Evolutionary conservation across 2,113 vertebrate species (phyloP).

Genomic region (Antidorcas marsupialis): DNA sequence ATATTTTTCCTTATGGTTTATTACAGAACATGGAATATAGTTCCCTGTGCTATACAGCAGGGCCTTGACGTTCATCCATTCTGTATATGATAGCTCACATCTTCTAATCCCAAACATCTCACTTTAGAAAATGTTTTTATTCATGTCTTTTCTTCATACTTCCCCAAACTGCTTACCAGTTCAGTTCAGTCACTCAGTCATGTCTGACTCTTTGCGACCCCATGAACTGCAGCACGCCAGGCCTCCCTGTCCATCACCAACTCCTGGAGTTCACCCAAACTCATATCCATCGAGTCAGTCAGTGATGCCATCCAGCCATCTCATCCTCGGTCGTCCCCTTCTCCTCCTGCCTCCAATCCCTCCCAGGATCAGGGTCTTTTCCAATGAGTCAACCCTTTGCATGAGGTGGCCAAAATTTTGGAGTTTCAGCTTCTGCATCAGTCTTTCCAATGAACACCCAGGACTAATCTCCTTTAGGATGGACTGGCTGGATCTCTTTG

Average conservation of each 20-base stretch:
- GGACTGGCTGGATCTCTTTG: background rate
- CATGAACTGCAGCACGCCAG: background rate
- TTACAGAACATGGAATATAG: background rate
- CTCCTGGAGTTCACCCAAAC: background rate
- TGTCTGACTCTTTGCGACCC: background rate
- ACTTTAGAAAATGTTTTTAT: conserved; percentile 37
- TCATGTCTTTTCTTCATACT: conserved; percentile 5
- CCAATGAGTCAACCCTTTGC: background rate
- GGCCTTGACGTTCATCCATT: background rate
- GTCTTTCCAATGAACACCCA: background rate
- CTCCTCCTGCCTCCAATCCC: background rate
- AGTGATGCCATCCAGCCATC: background rate
- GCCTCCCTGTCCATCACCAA: background rate
- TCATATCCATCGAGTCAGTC: background rate
- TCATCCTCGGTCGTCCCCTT: background rate
- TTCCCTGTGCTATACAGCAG: background rate
- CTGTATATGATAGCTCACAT: background rate
- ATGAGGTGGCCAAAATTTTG: background rate
- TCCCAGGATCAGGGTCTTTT: background rate
- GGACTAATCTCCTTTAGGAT: background rate
- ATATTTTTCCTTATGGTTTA: background rate
- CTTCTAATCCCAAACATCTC: background rate
- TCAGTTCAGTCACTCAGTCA: background rate
- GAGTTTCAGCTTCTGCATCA: background rate
- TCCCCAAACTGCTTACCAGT: conserved; percentile 31